These are phyloP conservation scores for Argynnis bischoffii DNA, from an alignment of 2,888 invertebrate genomes.

Conservation along the genomic window DNA sequence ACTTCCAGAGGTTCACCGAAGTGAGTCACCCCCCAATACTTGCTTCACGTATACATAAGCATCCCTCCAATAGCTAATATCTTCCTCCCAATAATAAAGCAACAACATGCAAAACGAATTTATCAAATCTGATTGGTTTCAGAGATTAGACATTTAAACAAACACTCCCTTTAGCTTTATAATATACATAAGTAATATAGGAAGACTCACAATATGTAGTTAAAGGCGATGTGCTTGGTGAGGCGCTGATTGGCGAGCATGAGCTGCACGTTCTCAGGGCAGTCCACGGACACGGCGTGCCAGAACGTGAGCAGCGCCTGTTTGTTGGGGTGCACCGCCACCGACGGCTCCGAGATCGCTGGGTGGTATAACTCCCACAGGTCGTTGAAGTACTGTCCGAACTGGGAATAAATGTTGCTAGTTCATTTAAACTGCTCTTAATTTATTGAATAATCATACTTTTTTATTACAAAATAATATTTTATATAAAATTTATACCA, in stretches of 20 bases:
- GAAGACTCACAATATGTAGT: conserved; percentile 94
- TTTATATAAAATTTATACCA: conserved; percentile 82
- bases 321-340: conserved; percentile 97
- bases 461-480: neutral
- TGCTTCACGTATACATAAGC: too few species aligned
- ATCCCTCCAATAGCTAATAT: too few species aligned
- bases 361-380: conserved; percentile 98
- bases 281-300: conserved; percentile 96
- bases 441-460: too few species aligned
- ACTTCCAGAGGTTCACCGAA: too few species aligned
- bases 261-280: conserved; percentile 94
- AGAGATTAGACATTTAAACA: too few species aligned
- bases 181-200: neutral
- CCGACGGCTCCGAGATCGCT: conserved; percentile 95
- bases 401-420: conserved; percentile 75
- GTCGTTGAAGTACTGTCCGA: conserved; percentile 95
- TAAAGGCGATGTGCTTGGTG: conserved; percentile 97
- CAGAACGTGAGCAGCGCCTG: conserved; percentile 96
- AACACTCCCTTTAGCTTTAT: neutral
- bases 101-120: too few species aligned
- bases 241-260: conserved; percentile 94
- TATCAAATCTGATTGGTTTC: neutral
- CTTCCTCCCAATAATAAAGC: too few species aligned
- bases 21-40: too few species aligned
- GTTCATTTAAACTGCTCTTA: neutral